Conservation (phyloP, 2,113 vertebrate species). For the Lota lota region DNA sequence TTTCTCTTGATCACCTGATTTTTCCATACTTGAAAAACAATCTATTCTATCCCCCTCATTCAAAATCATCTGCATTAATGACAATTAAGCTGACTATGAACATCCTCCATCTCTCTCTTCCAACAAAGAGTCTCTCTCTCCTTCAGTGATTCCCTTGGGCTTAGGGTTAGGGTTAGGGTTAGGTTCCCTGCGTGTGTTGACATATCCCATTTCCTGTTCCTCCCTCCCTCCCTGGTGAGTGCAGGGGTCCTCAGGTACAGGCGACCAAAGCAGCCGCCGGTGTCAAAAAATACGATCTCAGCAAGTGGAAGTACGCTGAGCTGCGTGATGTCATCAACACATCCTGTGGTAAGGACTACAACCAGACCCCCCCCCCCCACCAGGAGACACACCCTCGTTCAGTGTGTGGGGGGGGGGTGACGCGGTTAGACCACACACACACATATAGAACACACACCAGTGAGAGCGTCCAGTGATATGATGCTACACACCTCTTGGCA, state of each 20-base stretch:
- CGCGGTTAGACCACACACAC: neutral
- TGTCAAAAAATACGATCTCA: constrained; percentile 92
- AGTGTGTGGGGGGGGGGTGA: too few relatives aligned
- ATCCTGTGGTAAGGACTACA: constrained; percentile 94
- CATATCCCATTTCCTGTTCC: neutral
- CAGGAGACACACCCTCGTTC: neutral
- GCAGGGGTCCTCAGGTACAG: constrained; percentile 88
- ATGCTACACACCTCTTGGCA: neutral
- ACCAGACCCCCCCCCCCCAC: constrained; percentile 9
- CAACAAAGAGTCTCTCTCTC: too few relatives aligned
- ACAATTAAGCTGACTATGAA: too few relatives aligned
- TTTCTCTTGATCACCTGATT: too few relatives aligned
- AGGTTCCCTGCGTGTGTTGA: neutral
- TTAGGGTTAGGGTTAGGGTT: too few relatives aligned
- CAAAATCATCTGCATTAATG: too few relatives aligned
- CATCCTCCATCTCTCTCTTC: too few relatives aligned
- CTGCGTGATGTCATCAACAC: constrained; percentile 98
- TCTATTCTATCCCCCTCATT: too few relatives aligned
- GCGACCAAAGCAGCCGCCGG: constrained; percentile 91
- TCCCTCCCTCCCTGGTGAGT: constrained; percentile 5
- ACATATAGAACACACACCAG: neutral
- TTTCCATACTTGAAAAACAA: too few relatives aligned
- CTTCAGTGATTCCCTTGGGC: neutral
- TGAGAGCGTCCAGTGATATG: neutral
- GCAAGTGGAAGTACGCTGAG: constrained; percentile 98